These are phyloP conservation scores for Tragelaphus buxtoni DNA, from an alignment of 2,113 vertebrate species.

Conservation along the genomic window DNA sequence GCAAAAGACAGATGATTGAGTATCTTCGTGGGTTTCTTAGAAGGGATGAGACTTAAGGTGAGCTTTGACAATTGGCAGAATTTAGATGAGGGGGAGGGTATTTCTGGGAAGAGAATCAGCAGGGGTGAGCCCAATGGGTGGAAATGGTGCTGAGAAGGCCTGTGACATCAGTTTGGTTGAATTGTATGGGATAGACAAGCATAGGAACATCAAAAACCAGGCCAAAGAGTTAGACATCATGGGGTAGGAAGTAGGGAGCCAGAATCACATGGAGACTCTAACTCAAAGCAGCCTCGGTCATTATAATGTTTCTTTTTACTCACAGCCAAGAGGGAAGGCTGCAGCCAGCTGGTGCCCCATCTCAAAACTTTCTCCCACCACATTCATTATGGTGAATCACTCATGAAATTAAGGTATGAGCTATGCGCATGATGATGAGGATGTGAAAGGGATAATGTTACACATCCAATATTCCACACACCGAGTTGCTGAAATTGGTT, in stretches of 20 bases:
- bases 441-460: neutral
- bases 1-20: neutral
- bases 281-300: neutral
- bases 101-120: neutral
- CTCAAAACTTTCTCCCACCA: constrained; percentile 25
- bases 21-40: neutral
- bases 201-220: neutral
- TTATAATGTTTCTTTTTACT: neutral
- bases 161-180: neutral
- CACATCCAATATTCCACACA: neutral
- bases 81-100: neutral
- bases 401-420: neutral
- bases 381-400: neutral
- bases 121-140: neutral
- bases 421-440: neutral
- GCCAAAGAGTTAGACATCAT: neutral
- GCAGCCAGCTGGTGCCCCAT: neutral
- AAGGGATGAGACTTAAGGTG: neutral
- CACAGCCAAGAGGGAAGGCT: neutral
- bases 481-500: neutral
- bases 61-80: neutral
- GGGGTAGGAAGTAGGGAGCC: neutral
- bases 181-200: neutral
- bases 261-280: neutral
- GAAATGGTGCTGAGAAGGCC: neutral